Evolutionary conservation across 2,113 vertebrate genomes (phyloP), one percentile per base, ranked within the genome.

Genomic region (Psophia crepitans): DNA sequence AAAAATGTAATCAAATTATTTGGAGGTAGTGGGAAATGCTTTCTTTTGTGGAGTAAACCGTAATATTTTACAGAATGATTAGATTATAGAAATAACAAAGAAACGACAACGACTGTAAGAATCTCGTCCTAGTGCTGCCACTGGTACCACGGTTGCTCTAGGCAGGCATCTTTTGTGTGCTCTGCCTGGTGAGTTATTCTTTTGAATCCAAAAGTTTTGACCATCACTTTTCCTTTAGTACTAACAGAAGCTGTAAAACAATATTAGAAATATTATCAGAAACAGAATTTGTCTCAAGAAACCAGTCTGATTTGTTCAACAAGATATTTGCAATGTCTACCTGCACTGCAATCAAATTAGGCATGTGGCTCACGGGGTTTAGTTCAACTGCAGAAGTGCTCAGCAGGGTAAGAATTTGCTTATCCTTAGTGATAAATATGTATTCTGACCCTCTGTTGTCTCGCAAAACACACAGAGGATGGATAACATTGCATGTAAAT

Each of bases 401-500:
- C 91, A 93, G 95, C 96, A 96, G 93, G 95, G 84, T 84, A 97
- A 98, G 98, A 97, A 98, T 97, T 94, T 97, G 93, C 95, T 98
- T 97, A 98, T 98, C 97, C 93, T 73, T 71, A 80, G 97, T 96
- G 96, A 98, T 98, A 98, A 97, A 98, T 98, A 97, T 97, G 97
- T 97, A 97, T 96, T 97, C 86, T 97, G 89, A 93, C 94, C 95
- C 96, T 95, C 91, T 77, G 79, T 95, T 97, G 97, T 97, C 97
- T 98, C 96, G 69, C 64, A 97, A 97, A 96, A 96, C 96, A 96
- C 96, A 95, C n/a, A 74, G 86, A 96, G 98, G 97, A 98, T 98
- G 98, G 98, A 98, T 98, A 97, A 90, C 90, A 65, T 97, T 98
- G 98, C 98, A 98, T 86, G 97, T 97, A 98, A 98, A 98, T 96